These are phyloP conservation scores for Neodon shergylaensis DNA, from an alignment of 2,113 vertebrate genomes.

Conservation along the genomic window DNA sequence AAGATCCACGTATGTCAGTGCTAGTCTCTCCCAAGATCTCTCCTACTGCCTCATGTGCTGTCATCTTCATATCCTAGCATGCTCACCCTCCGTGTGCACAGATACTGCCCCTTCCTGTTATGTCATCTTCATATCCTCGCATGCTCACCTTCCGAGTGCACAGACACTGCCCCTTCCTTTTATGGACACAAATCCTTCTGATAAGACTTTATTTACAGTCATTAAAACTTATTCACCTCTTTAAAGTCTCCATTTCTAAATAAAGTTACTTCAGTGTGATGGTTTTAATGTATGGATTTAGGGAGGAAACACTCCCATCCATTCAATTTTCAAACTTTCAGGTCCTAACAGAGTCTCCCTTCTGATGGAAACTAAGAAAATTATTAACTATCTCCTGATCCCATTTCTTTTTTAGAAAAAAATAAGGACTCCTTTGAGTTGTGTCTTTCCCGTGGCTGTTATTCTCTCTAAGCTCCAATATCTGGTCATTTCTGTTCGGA, in stretches of 20 bases:
- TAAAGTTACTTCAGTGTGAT: not conserved
- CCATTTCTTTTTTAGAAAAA: not conserved
- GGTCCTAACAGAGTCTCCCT: not conserved
- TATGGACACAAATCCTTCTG: not conserved
- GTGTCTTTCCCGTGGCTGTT: not conserved
- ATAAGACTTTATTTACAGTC: not conserved
- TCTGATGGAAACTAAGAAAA: not conserved
- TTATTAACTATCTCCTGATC: not conserved
- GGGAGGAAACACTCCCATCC: not conserved
- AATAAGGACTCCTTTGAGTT: not conserved
- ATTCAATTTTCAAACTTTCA: not conserved
- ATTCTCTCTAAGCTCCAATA: not conserved
- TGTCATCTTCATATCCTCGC: not conserved
- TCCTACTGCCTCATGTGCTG: not conserved
- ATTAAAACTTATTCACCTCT: not conserved
- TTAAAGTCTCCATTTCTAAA: not conserved
- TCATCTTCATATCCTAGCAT: not conserved
- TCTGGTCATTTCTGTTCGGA: not conserved
- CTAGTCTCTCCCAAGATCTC: not conserved
- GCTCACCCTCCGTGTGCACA: not conserved
- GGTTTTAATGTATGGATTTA: not conserved
- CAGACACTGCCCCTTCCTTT: not conserved
- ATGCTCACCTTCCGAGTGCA: not conserved
- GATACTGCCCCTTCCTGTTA: not conserved
- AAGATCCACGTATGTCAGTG: not conserved